Percentiles rank a stretch among this genome's conserved stretches.
Evolutionary conservation across 1,140 invertebrate genomes (phyloP).

Genomic region (Probaryconus sp.): DNA sequence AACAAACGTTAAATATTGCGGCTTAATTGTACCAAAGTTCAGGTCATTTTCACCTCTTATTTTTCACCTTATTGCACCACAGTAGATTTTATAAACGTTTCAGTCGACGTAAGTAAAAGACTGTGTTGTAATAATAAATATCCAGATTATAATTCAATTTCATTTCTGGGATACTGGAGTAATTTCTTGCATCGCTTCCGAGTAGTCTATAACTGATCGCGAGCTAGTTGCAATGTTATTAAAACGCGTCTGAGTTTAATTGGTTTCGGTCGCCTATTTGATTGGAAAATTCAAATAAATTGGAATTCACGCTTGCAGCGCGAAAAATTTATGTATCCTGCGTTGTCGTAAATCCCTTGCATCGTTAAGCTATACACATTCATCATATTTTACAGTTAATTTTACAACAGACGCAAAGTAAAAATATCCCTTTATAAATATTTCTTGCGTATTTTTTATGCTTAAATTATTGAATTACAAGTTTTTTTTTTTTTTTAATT

Average conservation of each 20-base stretch:
- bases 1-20: no score
- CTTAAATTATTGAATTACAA: no score
- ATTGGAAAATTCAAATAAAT: conserved; percentile 47
- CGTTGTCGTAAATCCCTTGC: conserved; percentile 31
- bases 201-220: conserved; percentile 5
- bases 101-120: no score
- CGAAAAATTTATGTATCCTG: conserved; percentile 35
- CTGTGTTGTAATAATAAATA: conserved; percentile 2
- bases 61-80: no score
- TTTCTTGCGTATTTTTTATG: no score
- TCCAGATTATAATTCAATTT: conserved; percentile 17
- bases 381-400: conserved; percentile 36
- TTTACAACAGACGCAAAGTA: conserved; percentile 24
- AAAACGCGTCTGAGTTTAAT: conserved; percentile 13
- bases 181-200: conserved; percentile 16
- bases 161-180: conserved; percentile 16
- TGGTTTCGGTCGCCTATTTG: conserved; percentile 20
- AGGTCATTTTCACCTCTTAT: no score
- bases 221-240: conserved; percentile 9
- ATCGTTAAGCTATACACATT: conserved; percentile 16
- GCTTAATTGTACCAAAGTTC: no score
- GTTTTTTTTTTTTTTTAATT: no score
- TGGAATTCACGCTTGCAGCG: conserved; percentile 26
- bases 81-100: no score
- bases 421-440: no score